phyloP scores from a whole-genome alignment of 2,797 vertebrate species.

The Enteromius trimaculatus region DNA sequence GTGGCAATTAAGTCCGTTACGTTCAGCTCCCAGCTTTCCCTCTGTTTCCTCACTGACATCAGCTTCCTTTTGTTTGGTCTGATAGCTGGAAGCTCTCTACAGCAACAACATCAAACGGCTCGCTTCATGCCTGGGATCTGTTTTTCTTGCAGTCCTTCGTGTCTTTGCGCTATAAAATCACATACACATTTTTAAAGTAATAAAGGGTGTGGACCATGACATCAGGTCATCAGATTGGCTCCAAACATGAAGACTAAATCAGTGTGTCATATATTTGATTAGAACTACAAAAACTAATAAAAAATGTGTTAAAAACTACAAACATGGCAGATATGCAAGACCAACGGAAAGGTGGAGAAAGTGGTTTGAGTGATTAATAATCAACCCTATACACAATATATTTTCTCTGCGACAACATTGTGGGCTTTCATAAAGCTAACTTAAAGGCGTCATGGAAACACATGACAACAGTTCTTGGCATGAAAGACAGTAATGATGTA shows the following conservation, averaged over 20 bases:
- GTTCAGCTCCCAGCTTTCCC: conserved; percentile 73
- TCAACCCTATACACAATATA: too few relatives aligned
- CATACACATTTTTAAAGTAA: neutral
- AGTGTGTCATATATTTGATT: neutral
- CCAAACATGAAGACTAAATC: conserved; percentile 2
- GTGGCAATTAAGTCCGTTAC: conserved; percentile 72
- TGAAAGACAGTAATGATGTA: too few relatives aligned
- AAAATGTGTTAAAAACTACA: too few relatives aligned
- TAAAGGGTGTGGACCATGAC: conserved; percentile 40
- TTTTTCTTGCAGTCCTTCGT: conserved; percentile 32
- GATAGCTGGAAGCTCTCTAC: conserved; percentile 64
- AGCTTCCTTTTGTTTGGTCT: conserved; percentile 74
- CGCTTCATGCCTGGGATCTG: conserved; percentile 47
- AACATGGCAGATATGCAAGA: too few relatives aligned
- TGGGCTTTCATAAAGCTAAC: too few relatives aligned
- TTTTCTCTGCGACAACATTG: too few relatives aligned
- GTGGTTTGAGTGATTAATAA: too few relatives aligned
- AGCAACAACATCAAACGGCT: conserved; percentile 59
- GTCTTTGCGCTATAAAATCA: conserved; percentile 34
- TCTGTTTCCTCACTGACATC: conserved; percentile 72
- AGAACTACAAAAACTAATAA: too few relatives aligned
- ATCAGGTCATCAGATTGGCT: conserved; percentile 44
- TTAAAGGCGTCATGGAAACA: too few relatives aligned
- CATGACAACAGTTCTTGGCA: too few relatives aligned
- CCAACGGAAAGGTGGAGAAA: too few relatives aligned